Percentiles rank a stretch among this genome's conserved stretches.
Evolutionary conservation across 1,140 invertebrate species (phyloP).

Genomic region (Drepana arcuata): DNA sequence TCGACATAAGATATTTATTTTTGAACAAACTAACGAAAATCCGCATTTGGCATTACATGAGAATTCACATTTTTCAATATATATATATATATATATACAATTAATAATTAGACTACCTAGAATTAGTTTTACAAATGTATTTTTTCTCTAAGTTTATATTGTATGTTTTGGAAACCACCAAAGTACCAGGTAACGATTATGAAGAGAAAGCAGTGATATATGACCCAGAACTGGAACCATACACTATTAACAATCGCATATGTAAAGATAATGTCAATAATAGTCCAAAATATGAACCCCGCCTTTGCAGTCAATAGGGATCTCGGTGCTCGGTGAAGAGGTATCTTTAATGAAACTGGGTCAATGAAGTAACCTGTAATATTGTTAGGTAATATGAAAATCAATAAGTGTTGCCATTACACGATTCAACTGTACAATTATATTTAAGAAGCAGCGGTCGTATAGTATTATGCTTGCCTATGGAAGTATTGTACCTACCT

Average conservation of each 20-base stretch:
- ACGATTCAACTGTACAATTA: too few relatives aligned
- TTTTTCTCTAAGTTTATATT: conserved; percentile 41
- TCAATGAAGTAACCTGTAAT: conserved; percentile 50
- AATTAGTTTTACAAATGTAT: too few relatives aligned
- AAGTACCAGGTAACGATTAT: conserved; percentile 46
- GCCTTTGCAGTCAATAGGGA: conserved; percentile 31
- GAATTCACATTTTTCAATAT: conserved; percentile 41
- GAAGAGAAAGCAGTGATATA: conserved; percentile 47
- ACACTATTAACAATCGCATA: conserved; percentile 33
- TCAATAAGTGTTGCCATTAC: too few relatives aligned
- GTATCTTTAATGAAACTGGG: conserved; percentile 20
- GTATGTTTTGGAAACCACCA: conserved; percentile 58
- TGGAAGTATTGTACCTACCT: too few relatives aligned
- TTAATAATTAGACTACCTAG: conserved; percentile 4
- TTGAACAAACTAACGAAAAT: too few relatives aligned
- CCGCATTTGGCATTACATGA: conserved; percentile 40
- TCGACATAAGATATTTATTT: too few relatives aligned
- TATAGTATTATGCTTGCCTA: too few relatives aligned
- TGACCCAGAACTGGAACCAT: conserved; percentile 49
- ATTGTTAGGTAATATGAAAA: too few relatives aligned
- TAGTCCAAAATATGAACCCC: conserved; percentile 47
- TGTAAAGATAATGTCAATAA: conserved; percentile 40
- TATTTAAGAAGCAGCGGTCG: too few relatives aligned
- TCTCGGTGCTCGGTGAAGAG: conserved; percentile 23
- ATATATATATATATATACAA: conserved; percentile 5